Base-by-base conservation (phyloP, 2,113 vertebrate genomes). In the Heterocephalus glaber region DNA sequence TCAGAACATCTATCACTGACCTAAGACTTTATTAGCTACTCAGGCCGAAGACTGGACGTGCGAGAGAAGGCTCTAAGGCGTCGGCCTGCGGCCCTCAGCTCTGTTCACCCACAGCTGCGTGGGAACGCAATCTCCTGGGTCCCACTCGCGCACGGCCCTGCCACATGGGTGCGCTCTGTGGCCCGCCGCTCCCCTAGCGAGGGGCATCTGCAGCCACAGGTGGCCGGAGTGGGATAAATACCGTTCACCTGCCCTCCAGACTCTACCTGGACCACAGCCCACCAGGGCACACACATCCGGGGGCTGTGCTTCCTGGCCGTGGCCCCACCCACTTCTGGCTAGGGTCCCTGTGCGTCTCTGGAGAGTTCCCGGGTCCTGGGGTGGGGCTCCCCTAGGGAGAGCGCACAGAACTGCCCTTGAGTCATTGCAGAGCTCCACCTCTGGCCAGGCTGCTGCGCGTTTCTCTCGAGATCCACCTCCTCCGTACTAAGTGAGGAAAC, bases 381-480 rank as follows among this genome's bases (percentile, higher is more conserved):
- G 97, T 82, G 90, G 90, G 38, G 5, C 83, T 66, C 33, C 0
- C 68, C 0, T 82, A 47, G 86, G 93, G 96, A 97, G 94, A 97
- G 90, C 3, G 84, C 96, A 90, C 97, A 97, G 96, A 97, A 97
- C 94, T 89, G 94, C 86, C 86, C 91, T 92, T 95, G 95, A 95
- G 95, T 97, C 96, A 95, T 38, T 90, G 95, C 96, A 68, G 89
- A 74, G 52, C 89, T 63, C 5, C 74, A 24, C 90, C 90, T 90
- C 94, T 72, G 10, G 77, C 11, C 22, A 91, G 83, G 66, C 88
- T 41, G 91, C 97, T 74, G 86, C 79, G 76, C 86, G 56, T 70
- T 86, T 98, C 96, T 98, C 97, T 96, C 96, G 97, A 98, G 97
- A 97, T 13, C 80, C 93, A 56, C 52, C 86, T 24, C 79, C 92